Conservation (phyloP, 2,797 vertebrate species). For the Avahi laniger region DNA sequence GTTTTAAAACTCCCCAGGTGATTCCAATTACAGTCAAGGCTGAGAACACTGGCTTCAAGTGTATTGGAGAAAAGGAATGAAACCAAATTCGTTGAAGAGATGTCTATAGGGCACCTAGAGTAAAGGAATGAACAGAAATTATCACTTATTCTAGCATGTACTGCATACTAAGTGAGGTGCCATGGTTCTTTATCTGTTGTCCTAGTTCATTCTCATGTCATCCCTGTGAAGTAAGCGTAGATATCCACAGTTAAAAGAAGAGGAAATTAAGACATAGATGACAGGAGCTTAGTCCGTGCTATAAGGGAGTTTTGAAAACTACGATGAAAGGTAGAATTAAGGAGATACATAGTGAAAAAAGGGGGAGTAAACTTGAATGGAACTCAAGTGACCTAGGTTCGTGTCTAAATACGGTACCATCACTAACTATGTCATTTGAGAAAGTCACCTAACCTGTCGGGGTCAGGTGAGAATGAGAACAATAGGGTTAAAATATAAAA, state of each 20-base stretch:
- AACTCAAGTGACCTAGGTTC: not conserved
- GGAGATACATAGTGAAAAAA: not conserved
- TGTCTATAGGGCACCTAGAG: not conserved
- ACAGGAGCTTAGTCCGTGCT: not conserved
- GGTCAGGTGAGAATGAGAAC: not conserved
- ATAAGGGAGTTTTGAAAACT: not conserved
- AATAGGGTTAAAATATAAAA: not conserved
- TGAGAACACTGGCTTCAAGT: not conserved
- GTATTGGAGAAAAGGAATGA: not conserved
- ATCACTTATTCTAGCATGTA: not conserved
- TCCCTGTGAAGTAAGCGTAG: not conserved
- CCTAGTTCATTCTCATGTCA: not conserved
- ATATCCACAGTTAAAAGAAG: not conserved
- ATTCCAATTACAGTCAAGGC: not conserved
- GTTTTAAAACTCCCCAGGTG: not conserved
- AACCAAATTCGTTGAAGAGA: not conserved
- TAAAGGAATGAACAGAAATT: not conserved
- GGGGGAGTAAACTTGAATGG: not conserved
- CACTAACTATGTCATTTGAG: not conserved
- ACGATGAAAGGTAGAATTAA: not conserved
- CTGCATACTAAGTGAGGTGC: not conserved
- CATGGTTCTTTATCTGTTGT: not conserved
- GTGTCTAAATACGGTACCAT: not conserved
- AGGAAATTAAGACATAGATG: not conserved
- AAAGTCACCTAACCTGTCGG: not conserved